These are phyloP conservation scores for Hiodon alosoides DNA, from an alignment of 2,113 vertebrate genomes.

Conservation along the genomic window DNA sequence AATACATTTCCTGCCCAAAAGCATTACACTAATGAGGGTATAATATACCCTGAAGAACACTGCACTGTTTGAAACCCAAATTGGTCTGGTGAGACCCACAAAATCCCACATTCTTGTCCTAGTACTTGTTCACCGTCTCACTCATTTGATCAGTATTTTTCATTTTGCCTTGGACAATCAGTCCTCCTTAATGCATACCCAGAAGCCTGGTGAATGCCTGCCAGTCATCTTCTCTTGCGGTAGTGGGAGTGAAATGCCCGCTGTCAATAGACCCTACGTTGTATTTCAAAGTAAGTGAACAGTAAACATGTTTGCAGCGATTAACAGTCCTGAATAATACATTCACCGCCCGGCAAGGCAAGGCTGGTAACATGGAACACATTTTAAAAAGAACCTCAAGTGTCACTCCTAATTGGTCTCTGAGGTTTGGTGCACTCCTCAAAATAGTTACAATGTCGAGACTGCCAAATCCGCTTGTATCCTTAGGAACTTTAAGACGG, in stretches of 20 bases:
- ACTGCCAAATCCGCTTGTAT: slow-evolving; percentile 34
- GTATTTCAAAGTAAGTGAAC: slow-evolving; percentile 37
- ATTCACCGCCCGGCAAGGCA: slow-evolving; percentile 32
- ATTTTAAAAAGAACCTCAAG: slow-evolving; percentile 18
- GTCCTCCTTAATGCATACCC: no score
- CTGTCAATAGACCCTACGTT: slow-evolving; percentile 18
- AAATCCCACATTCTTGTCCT: not conserved
- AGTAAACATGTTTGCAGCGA: slow-evolving; percentile 33
- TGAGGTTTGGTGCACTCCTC: slow-evolving; percentile 39
- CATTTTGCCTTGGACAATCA: not conserved
- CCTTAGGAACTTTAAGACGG: slow-evolving; percentile 13
- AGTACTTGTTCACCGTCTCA: not conserved
- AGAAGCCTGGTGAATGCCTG: not conserved
- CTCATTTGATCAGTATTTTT: not conserved
- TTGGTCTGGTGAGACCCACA: not conserved
- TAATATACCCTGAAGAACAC: not conserved
- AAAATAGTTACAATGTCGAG: not conserved
- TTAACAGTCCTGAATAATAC: slow-evolving; percentile 34
- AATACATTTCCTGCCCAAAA: no score
- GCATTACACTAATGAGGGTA: not conserved
- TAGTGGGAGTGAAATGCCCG: not conserved
- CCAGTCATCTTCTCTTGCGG: not conserved
- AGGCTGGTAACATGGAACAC: slow-evolving; percentile 32
- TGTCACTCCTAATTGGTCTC: slow-evolving; percentile 34
- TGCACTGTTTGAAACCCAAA: no score